phyloP scores from a whole-genome alignment of 2,113 vertebrate genomes.

The Riparia riparia region DNA sequence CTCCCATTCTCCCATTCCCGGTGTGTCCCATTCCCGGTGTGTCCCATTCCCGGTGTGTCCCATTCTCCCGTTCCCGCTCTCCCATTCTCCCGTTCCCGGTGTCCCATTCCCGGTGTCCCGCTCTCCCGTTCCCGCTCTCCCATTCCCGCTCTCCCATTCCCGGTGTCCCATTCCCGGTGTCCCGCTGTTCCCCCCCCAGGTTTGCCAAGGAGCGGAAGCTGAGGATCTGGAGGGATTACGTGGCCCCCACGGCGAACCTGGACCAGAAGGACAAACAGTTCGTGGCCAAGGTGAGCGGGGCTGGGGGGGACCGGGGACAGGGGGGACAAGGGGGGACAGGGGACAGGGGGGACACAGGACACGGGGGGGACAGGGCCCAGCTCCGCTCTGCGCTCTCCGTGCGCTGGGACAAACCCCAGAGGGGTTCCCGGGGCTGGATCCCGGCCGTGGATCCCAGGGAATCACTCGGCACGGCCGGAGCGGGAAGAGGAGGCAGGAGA shows the following conservation, averaged over 20 bases:
- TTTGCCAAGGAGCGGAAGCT: constrained; percentile 94
- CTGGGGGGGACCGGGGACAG: too few relatives aligned
- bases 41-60: too few relatives aligned
- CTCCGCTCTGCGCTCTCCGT: too few relatives aligned
- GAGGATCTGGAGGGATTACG: constrained; percentile 97
- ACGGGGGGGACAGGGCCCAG: too few relatives aligned
- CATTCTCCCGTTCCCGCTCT: too few relatives aligned
- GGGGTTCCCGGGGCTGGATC: rapidly evolving
- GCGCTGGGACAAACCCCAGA: background rate
- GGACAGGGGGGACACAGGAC: background rate
- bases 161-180: background rate
- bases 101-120: too few relatives aligned
- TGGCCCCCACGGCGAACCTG: constrained; percentile 94
- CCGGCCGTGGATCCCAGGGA: rapidly evolving
- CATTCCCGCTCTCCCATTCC: too few relatives aligned
- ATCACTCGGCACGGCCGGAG: background rate
- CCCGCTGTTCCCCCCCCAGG: constrained; percentile 66
- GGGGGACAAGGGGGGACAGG: too few relatives aligned
- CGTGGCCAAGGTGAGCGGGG: constrained; percentile 90
- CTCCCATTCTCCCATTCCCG: too few relatives aligned
- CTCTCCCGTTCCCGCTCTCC: too few relatives aligned
- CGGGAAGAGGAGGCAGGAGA: background rate
- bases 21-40: too few relatives aligned
- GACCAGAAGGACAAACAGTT: constrained; percentile 98
- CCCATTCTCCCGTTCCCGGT: too few relatives aligned